These are phyloP conservation scores for Pollachius pollachius DNA, from an alignment of 2,113 vertebrate species.

Conservation along the genomic window DNA sequence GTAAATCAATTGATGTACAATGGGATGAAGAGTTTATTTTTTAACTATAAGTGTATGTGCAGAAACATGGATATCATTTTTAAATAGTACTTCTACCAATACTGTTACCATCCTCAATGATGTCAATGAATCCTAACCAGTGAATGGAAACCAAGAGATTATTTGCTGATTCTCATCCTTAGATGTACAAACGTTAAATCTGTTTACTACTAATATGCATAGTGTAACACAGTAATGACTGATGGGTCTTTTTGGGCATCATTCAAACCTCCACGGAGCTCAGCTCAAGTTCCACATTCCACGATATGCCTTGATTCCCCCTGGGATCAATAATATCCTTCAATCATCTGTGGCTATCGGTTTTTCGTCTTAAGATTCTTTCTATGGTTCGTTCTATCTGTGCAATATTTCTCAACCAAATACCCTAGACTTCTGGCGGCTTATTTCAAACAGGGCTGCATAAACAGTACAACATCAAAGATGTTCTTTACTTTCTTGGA, in stretches of 20 bases:
- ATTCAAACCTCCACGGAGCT: no score
- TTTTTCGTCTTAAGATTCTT: conserved; percentile 30
- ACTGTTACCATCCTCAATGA: no score
- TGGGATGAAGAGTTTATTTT: conserved; percentile 27
- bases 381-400: conserved; percentile 18
- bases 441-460: conserved; percentile 48
- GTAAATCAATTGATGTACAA: conserved; percentile 54
- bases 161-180: no score
- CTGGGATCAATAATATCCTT: no score
- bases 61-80: conserved; percentile 20
- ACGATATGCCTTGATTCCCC: no score
- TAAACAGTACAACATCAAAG: conserved; percentile 64
- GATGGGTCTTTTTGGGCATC: no score
- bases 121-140: no score
- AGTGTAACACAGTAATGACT: conserved; percentile 7
- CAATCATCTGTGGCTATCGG: conserved; percentile 3
- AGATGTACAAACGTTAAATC: background rate
- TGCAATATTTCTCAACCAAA: no score
- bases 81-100: no score
- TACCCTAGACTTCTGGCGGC: background rate
- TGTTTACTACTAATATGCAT: background rate
- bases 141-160: no score
- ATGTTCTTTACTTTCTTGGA: conserved; percentile 50
- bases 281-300: no score
- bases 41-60: conserved; percentile 37